phyloP scores from a whole-genome alignment of 2,113 vertebrate species.

The Corydoras sp. region DNA sequence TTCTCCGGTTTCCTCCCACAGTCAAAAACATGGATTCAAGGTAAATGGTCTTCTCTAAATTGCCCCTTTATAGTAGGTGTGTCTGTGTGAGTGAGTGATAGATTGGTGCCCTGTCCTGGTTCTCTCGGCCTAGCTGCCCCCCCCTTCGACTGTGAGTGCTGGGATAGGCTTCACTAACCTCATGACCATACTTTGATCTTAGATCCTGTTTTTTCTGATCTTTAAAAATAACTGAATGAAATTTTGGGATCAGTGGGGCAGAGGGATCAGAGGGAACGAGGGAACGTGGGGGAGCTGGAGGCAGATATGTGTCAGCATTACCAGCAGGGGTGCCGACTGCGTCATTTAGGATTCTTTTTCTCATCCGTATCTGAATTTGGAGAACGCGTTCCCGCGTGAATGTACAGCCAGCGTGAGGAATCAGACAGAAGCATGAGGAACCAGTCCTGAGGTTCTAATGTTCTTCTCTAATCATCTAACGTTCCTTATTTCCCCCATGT shows the following conservation, averaged over 20 bases:
- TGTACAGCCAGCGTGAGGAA: neutral
- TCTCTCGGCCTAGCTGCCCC: too few species aligned
- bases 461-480: neutral
- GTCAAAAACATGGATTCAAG: too few species aligned
- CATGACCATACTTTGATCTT: neutral
- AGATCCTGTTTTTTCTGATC: neutral
- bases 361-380: neutral
- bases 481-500: neutral
- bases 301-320: slow-evolving; percentile 23
- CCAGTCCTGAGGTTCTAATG: neutral
- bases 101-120: too few species aligned
- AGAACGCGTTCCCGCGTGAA: too few species aligned
- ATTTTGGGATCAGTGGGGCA: neutral
- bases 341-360: slow-evolving; percentile 6
- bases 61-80: too few species aligned
- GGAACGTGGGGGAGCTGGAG: neutral
- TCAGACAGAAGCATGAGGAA: neutral
- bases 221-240: slow-evolving; percentile 2
- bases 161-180: neutral
- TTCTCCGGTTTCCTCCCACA: too few species aligned
- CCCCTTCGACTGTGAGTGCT: too few species aligned
- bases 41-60: too few species aligned
- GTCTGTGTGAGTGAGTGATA: too few species aligned
- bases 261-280: neutral
- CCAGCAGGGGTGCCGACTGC: slow-evolving; percentile 11